Conservation (phyloP, 2,113 vertebrate species). For the Pygathrix nemaeus region DNA sequence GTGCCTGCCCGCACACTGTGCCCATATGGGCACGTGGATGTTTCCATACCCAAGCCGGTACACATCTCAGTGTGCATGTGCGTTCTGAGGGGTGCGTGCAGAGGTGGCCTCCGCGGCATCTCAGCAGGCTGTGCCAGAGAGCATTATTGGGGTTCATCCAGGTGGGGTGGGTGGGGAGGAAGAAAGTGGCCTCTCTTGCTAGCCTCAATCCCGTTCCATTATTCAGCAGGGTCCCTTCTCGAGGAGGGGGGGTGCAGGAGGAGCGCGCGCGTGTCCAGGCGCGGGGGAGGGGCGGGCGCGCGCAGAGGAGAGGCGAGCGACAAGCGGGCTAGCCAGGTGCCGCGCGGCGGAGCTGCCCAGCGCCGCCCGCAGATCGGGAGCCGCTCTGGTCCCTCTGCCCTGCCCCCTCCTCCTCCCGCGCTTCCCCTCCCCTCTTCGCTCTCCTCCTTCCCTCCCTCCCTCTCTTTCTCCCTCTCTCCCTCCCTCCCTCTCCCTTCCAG, state of each 20-base stretch:
- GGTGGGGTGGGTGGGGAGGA: constrained; percentile 18
- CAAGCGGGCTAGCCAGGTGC: constrained; percentile 65
- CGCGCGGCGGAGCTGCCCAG: constrained; percentile 73
- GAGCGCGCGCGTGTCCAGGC: constrained; percentile 33
- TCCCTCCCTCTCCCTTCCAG: no score
- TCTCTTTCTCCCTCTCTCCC: no score
- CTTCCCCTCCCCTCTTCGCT: background rate
- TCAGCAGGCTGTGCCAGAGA: background rate
- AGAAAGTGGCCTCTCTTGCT: constrained; percentile 24
- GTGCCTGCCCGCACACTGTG: background rate
- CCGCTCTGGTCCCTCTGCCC: constrained; percentile 68
- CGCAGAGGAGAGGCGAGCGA: constrained; percentile 59
- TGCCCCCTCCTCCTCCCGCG: constrained; percentile 33
- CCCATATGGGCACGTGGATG: constrained; percentile 54
- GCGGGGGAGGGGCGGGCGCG: constrained; percentile 53
- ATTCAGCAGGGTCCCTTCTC: constrained; percentile 73
- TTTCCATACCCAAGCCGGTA: background rate
- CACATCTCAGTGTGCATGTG: constrained; percentile 54
- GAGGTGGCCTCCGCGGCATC: constrained; percentile 38
- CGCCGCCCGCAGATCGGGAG: constrained; percentile 76
- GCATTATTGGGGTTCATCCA: constrained; percentile 50
- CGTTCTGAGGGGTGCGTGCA: constrained; percentile 38
- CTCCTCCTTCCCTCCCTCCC: no score
- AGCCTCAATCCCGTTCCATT: constrained; percentile 71
- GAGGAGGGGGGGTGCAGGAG: background rate